These are phyloP conservation scores for Daphoenositta chrysoptera DNA, from an alignment of 2,113 vertebrate genomes.

Conservation along the genomic window DNA sequence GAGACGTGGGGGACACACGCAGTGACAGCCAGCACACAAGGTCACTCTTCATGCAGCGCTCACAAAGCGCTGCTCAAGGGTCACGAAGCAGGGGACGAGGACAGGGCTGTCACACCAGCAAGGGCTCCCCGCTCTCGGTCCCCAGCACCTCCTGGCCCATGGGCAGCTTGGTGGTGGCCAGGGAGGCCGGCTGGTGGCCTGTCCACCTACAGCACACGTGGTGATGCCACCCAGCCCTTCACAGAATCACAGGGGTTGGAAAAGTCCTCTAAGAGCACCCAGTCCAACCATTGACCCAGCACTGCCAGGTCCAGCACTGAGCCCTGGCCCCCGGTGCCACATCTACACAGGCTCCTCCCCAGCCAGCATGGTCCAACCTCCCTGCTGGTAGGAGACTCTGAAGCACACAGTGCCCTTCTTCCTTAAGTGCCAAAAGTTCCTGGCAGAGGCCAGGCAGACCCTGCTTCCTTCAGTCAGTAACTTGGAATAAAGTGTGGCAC, in stretches of 20 bases:
- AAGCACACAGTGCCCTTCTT: background rate
- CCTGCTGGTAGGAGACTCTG: background rate
- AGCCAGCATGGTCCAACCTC: background rate
- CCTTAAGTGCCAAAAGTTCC: background rate
- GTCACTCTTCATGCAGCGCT: background rate
- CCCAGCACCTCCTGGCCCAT: rapidly evolving
- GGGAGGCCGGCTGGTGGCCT: background rate
- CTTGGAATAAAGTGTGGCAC: background rate
- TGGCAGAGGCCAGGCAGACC: background rate
- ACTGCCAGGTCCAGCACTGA: background rate
- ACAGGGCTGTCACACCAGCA: background rate
- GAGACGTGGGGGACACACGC: background rate
- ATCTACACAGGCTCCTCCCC: background rate
- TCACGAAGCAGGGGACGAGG: background rate
- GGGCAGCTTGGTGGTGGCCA: background rate
- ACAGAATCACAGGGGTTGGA: background rate
- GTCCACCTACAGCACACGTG: rapidly evolving
- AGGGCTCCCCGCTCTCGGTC: background rate
- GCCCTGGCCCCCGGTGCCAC: background rate
- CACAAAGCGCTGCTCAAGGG: background rate
- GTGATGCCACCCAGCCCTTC: background rate
- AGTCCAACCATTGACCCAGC: background rate
- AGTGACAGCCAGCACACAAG: background rate
- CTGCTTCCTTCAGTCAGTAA: background rate
- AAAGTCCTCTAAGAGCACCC: background rate